Evolutionary conservation across 2,113 vertebrate species (phyloP).

Genomic region (Neodon shergylaensis): DNA sequence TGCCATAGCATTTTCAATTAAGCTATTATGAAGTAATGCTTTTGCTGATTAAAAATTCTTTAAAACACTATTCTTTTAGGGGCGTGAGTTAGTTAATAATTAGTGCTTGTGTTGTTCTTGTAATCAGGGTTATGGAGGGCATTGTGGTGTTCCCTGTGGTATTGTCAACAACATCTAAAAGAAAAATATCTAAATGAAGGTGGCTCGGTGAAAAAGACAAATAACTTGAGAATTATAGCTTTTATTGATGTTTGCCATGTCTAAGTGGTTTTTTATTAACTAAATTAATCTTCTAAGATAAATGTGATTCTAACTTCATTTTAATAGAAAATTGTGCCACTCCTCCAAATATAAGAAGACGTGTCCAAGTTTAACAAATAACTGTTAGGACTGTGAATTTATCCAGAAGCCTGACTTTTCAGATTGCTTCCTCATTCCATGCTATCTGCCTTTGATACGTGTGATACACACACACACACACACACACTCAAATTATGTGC

Average conservation of each 20-base stretch:
- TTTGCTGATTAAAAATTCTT: not conserved
- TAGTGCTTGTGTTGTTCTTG: not conserved
- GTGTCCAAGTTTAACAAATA: not conserved
- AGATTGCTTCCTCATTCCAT: not conserved
- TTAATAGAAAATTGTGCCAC: not conserved
- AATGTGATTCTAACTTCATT: not conserved
- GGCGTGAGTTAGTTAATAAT: not conserved
- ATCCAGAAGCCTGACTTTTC: not conserved
- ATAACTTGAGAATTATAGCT: not conserved
- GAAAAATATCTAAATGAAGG: not conserved
- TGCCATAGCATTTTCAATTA: not conserved
- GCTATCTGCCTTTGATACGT: not conserved
- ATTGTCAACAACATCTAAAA: not conserved
- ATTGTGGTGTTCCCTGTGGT: not conserved
- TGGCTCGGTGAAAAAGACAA: not conserved
- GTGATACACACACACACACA: not conserved
- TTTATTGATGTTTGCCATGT: not conserved
- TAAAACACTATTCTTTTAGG: not conserved
- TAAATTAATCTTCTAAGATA: not conserved
- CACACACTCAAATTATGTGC: not conserved
- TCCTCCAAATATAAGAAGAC: conserved; percentile 29
- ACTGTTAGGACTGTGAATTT: not conserved
- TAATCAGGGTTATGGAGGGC: not conserved
- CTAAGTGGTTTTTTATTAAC: not conserved
- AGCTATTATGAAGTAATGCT: not conserved